Percentiles rank a stretch among this genome's conserved stretches.
phyloP scores from a whole-genome alignment of 2,888 invertebrate species.

The Stenodema calcarata region DNA sequence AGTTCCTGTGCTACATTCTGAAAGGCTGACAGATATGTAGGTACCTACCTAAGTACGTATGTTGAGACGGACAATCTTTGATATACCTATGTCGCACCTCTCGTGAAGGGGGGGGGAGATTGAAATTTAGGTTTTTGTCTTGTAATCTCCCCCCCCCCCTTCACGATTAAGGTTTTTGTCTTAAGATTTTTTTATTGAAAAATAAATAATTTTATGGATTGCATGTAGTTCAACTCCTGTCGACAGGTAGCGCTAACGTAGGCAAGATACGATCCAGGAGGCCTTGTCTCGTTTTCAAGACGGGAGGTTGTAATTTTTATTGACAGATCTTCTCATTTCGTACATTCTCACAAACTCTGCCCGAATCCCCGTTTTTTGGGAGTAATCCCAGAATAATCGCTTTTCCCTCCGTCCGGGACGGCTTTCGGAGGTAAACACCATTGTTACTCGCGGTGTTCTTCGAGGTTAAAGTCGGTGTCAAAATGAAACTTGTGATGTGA shows the following conservation, averaged over 20 bases:
- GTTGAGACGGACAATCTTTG: no score
- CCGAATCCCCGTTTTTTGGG: not conserved
- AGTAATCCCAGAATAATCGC: not conserved
- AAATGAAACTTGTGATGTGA: not conserved
- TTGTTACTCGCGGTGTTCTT: not conserved
- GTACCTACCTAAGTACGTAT: no score
- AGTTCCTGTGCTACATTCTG: no score
- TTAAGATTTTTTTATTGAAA: no score
- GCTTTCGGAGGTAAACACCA: not conserved
- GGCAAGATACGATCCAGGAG: not conserved
- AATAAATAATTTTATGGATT: no score
- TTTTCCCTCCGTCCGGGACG: not conserved
- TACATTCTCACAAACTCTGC: not conserved
- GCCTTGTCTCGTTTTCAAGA: not conserved
- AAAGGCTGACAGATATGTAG: no score
- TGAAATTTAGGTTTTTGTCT: no score
- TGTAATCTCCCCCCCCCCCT: no score
- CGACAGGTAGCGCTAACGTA: not conserved
- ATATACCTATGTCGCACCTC: no score
- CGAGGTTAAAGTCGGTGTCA: not conserved
- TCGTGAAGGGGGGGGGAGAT: no score
- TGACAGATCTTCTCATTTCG: slow-evolving; percentile 53
- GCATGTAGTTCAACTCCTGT: no score
- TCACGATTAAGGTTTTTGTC: no score
- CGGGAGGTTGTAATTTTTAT: slow-evolving; percentile 56